Evolutionary conservation across 2,888 invertebrate species (phyloP).

Genomic region (Rhamphomyia laevipes): DNA sequence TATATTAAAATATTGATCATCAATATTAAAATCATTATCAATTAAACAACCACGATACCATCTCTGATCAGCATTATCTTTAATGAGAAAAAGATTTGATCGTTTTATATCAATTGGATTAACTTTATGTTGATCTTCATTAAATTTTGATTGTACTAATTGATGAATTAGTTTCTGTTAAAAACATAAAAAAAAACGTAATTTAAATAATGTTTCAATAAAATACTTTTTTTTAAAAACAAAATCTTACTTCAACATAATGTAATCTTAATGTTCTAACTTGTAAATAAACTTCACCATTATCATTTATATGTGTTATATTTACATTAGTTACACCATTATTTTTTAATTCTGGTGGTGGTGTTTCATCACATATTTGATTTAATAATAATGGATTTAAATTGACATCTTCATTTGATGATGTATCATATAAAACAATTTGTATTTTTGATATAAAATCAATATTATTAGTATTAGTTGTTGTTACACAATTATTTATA

Average conservation of each 20-base stretch:
- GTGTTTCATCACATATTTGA: conserved; percentile 38
- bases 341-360: conserved; percentile 27
- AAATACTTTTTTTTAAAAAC: neutral
- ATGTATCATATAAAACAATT: conserved; percentile 52
- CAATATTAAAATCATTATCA: conserved; percentile 27
- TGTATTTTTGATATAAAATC: conserved; percentile 33
- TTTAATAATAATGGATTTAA: conserved; percentile 48
- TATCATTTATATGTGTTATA: conserved; percentile 29
- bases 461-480: conserved; percentile 15
- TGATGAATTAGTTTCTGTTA: conserved; percentile 24
- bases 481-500: conserved; percentile 10
- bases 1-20: conserved; percentile 30
- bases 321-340: conserved; percentile 27
- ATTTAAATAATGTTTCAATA: neutral
- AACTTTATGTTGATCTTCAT: conserved; percentile 29
- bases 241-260: conserved; percentile 26
- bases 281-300: conserved; percentile 32
- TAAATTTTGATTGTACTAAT: conserved; percentile 27
- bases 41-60: conserved; percentile 41
- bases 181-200: neutral
- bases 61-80: conserved; percentile 30
- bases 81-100: conserved; percentile 40
- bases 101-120: conserved; percentile 27
- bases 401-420: conserved; percentile 50
- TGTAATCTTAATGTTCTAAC: conserved; percentile 27